phyloP scores from a whole-genome alignment of 2,888 invertebrate genomes.

The Rugalucina vietnamica region DNA sequence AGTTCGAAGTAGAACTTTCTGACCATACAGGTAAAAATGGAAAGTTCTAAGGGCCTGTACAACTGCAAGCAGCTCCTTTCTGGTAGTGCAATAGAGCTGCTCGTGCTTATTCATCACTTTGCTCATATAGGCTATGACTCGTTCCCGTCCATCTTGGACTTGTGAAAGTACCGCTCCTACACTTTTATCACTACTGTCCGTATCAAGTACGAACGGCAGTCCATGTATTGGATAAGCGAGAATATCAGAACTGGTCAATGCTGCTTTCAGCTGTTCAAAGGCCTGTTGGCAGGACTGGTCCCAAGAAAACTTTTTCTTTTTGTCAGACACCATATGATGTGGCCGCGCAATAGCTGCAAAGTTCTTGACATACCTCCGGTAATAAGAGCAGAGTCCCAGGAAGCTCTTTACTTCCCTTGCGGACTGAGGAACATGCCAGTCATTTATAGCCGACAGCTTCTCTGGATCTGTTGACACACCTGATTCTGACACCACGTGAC shows the following conservation, averaged over 20 bases:
- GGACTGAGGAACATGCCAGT: slow-evolving; percentile 39
- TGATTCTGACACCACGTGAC: slow-evolving; percentile 47
- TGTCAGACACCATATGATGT: slow-evolving; percentile 31
- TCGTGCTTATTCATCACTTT: slow-evolving; percentile 37
- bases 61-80: not conserved
- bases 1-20: not conserved
- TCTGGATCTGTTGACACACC: slow-evolving; percentile 52
- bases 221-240: slow-evolving; percentile 26
- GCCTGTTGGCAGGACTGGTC: not conserved
- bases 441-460: slow-evolving; percentile 39
- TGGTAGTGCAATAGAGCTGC: not conserved
- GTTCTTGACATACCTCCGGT: slow-evolving; percentile 40
- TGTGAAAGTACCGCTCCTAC: slow-evolving; percentile 44
- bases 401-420: slow-evolving; percentile 36
- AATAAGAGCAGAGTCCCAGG: slow-evolving; percentile 46
- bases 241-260: slow-evolving; percentile 6
- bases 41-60: not conserved
- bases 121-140: slow-evolving; percentile 48
- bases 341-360: slow-evolving; percentile 45
- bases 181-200: slow-evolving; percentile 27
- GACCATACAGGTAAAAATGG: not conserved
- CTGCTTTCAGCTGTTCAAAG: slow-evolving; percentile 26
- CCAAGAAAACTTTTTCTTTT: slow-evolving; percentile 17
- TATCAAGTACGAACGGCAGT: slow-evolving; percentile 33
- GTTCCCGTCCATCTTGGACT: slow-evolving; percentile 32